phyloP scores from a whole-genome alignment of 2,888 invertebrate genomes.

The Erebia palarica region DNA sequence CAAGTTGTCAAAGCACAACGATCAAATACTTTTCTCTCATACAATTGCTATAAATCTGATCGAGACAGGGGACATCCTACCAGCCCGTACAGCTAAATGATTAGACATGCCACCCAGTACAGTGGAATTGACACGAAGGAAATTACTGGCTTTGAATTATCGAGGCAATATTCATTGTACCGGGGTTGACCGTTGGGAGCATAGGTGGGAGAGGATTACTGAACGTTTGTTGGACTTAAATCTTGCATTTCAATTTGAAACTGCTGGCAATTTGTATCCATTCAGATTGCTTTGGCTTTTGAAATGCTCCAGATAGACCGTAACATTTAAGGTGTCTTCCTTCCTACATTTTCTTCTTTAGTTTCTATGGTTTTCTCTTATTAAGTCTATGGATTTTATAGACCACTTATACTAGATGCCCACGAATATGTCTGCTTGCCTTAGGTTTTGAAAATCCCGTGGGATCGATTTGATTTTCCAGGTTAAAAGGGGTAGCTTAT shows the following conservation, averaged over 20 bases:
- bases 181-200: slow-evolving; percentile 18
- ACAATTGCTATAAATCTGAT: slow-evolving; percentile 24
- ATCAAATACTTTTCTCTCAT: slow-evolving; percentile 24
- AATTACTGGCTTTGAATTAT: slow-evolving; percentile 41
- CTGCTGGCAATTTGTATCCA: not conserved
- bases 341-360: too few relatives aligned
- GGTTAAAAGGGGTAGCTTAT: too few relatives aligned
- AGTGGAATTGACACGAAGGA: slow-evolving; percentile 40
- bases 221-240: slow-evolving; percentile 9
- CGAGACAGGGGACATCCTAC: slow-evolving; percentile 30
- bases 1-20: slow-evolving; percentile 12
- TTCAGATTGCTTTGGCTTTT: slow-evolving; percentile 4
- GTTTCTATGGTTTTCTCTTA: too few relatives aligned
- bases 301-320: not conserved
- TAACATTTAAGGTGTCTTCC: too few relatives aligned
- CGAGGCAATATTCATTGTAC: slow-evolving; percentile 24
- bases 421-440: too few relatives aligned
- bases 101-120: slow-evolving; percentile 32
- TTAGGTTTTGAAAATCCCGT: too few relatives aligned
- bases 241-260: slow-evolving; percentile 12
- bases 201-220: slow-evolving; percentile 12
- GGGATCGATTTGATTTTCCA: too few relatives aligned
- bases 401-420: too few relatives aligned
- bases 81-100: slow-evolving; percentile 19
- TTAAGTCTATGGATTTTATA: too few relatives aligned